Evolutionary conservation across 2,797 vertebrate species (phyloP).

Genomic region (Mareca penelope): DNA sequence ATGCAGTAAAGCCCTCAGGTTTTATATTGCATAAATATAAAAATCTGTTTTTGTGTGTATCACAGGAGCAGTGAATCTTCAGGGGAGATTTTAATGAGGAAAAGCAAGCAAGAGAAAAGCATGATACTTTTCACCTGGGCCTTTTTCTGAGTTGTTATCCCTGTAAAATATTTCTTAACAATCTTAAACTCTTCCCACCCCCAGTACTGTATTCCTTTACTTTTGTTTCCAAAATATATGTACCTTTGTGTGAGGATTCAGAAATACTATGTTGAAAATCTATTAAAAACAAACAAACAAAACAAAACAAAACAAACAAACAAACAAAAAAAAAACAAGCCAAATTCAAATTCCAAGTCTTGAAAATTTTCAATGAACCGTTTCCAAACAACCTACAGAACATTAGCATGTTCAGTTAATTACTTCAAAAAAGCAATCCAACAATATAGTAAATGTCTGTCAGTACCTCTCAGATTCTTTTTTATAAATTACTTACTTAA

Average conservation of each 20-base stretch:
- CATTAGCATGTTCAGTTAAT: not conserved
- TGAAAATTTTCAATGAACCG: not conserved
- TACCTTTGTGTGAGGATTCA: not conserved
- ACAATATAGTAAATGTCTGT: not conserved
- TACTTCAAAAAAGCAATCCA: not conserved
- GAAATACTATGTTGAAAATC: not conserved
- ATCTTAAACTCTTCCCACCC: not conserved
- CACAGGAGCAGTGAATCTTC: not conserved
- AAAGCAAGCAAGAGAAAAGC: not conserved
- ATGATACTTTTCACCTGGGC: not conserved
- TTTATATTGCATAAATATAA: not conserved
- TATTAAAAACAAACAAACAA: not conserved
- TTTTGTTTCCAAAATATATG: not conserved
- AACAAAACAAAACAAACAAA: not conserved
- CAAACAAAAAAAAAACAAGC: not conserved
- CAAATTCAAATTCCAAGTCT: not conserved
- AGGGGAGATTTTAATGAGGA: not conserved
- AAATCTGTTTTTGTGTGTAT: not conserved
- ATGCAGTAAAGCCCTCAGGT: not conserved
- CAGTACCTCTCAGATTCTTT: not conserved
- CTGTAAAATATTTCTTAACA: not conserved
- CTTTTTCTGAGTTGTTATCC: not conserved
- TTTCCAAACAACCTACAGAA: not conserved
- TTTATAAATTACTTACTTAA: constrained; percentile 32
- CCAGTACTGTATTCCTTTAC: not conserved